Evolutionary conservation across 2,888 invertebrate species (phyloP), one percentile per base, ranked within the genome.

Genomic region (Macrosiphum euphorbiae): DNA sequence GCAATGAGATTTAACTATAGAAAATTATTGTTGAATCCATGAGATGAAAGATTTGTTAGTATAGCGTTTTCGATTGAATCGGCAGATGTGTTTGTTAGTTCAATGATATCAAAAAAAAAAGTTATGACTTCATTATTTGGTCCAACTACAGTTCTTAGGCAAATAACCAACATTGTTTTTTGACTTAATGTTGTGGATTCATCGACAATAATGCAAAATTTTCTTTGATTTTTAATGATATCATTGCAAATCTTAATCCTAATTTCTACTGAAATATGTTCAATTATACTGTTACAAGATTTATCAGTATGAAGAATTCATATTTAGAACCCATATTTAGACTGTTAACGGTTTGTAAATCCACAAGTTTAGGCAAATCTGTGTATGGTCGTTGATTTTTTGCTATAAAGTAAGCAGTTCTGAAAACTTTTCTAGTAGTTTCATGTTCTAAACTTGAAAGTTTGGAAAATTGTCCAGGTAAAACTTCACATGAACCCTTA

Each of bases 1-100:
- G 84, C 84, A 20, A 85, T 85, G 20, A 85, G 24, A 41, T 85
- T 85, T 85, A 20, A 13, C 24, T 85, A 44, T 85, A 85, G 24
- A 85, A 85, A 85, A 20, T 85, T 24, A 44, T 85, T 24, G 24
- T 41, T 85, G 10, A 85, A 20, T 85, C 84, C 84, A 16, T 85
- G 84, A 20, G 44, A 11, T 41, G 11, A 20, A 85, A 85, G 84
- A 85, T 85, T 44, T 41, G 84, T 85, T 85, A 85, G 16, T 20
- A 85, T 85, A 85, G 84, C 84, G 16, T 85, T 85, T 85, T 85
- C 44, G 11, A 85, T 85, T 20, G 84, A 85, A 85, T 85, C 24
- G 41, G 35, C 84, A 85, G 84, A 85, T 85, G 84, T 85, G 41
- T 44, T 85, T 41, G 10, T 11, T 20, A 85, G 13, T 85, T 85